Evolutionary conservation across 2,113 vertebrate species (phyloP).

Genomic region (Antigone vipio): DNA sequence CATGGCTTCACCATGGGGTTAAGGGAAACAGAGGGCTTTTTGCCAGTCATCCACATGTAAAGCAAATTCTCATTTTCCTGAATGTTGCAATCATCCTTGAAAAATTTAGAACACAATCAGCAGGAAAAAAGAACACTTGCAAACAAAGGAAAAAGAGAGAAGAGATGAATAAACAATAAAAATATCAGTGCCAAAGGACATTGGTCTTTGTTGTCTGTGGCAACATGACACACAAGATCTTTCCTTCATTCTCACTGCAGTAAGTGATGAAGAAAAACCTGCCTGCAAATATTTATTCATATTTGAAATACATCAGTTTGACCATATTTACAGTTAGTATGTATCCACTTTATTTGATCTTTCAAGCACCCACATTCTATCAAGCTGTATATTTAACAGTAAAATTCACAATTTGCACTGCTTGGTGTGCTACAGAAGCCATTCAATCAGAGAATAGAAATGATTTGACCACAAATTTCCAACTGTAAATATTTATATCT

Average conservation of each 20-base stretch:
- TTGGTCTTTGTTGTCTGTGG: neutral
- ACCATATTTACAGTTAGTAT: neutral
- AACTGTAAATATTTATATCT: constrained; percentile 67
- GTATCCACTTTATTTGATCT: neutral
- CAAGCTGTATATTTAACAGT: neutral
- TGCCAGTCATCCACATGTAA: neutral
- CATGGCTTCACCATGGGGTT: neutral
- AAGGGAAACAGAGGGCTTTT: neutral
- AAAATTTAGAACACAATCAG: neutral
- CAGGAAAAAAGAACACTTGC: neutral
- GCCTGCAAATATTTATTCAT: neutral
- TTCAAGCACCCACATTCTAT: constrained; percentile 11
- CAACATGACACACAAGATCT: neutral
- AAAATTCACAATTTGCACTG: constrained; percentile 35
- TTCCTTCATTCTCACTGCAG: neutral
- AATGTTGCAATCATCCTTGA: neutral
- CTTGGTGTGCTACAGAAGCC: constrained; percentile 15
- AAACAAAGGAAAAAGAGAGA: constrained; percentile 2
- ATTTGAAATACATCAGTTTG: neutral
- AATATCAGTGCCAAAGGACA: neutral
- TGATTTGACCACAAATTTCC: constrained; percentile 40
- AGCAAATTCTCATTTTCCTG: neutral
- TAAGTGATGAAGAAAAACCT: neutral
- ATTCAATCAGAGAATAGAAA: constrained; percentile 34
- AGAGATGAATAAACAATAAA: constrained; percentile 8